Evolutionary conservation across 2,113 vertebrate species (phyloP).

Genomic region (Hippocampus barbouri): DNA sequence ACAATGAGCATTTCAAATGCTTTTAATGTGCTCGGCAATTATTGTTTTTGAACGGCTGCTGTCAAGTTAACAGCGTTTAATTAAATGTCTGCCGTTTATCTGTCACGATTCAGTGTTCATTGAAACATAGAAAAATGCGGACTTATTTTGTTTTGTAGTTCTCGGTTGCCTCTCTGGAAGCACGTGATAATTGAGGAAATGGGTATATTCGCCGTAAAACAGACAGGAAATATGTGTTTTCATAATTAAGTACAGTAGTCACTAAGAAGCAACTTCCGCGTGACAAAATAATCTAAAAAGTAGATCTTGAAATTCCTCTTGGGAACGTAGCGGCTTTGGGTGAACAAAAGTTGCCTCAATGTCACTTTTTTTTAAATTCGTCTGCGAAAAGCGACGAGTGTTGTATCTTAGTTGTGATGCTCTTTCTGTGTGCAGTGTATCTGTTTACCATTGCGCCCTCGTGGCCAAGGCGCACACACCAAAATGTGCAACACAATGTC

Average conservation of each 20-base stretch:
- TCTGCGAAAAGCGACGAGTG: background rate
- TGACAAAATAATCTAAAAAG: background rate
- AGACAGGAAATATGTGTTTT: background rate
- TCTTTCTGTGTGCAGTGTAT: background rate
- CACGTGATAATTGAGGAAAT: background rate
- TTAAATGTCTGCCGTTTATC: background rate
- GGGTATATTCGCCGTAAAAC: background rate
- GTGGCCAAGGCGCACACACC: background rate
- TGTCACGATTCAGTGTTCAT: background rate
- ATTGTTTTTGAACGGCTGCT: background rate
- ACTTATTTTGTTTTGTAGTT: background rate
- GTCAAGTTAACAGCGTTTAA: background rate
- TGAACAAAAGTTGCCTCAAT: background rate
- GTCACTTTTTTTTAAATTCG: background rate
- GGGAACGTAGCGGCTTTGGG: background rate
- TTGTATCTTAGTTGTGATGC: background rate
- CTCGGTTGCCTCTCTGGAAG: no score
- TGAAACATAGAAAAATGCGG: background rate
- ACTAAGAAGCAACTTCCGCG: slow-evolving; percentile 4
- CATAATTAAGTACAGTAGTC: background rate
- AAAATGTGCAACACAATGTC: background rate
- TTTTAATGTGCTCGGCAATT: background rate
- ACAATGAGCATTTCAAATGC: background rate
- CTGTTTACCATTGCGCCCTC: background rate
- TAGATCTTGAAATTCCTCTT: background rate